Conservation (phyloP, 1,140 invertebrate genomes). For the Papilio polyxenes region DNA sequence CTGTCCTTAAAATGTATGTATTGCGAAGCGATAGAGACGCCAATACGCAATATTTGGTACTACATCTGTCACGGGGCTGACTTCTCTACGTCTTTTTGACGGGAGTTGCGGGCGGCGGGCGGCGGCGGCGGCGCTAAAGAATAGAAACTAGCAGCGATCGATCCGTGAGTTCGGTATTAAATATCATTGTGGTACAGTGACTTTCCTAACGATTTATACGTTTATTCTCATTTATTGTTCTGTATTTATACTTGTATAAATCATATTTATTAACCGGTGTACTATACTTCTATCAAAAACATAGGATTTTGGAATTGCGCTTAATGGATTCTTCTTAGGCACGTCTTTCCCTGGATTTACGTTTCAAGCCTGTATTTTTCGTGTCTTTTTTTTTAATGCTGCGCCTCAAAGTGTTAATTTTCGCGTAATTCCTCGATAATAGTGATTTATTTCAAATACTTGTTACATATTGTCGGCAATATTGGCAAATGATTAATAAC, state of each 20-base stretch:
- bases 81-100: constrained; percentile 24
- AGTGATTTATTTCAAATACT: constrained; percentile 2
- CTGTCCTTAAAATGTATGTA: background rate
- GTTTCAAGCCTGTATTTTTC: background rate
- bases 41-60: constrained; percentile 6
- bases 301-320: constrained; percentile 28
- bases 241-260: background rate
- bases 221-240: background rate
- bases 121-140: constrained; percentile 4
- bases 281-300: constrained; percentile 4
- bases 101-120: constrained; percentile 14
- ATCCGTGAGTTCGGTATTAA: constrained; percentile 24
- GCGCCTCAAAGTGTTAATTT: background rate
- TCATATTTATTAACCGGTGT: constrained; percentile 1
- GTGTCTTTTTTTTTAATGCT: background rate
- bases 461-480: background rate
- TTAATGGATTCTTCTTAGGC: constrained; percentile 35
- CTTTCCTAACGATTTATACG: background rate
- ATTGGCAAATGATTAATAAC: background rate
- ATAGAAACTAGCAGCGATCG: constrained; percentile 11
- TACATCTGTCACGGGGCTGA: constrained; percentile 4
- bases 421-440: background rate
- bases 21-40: background rate
- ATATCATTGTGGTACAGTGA: constrained; percentile 15
- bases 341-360: constrained; percentile 11